Percentiles rank a stretch among this genome's conserved stretches.
Conservation (phyloP, 1,140 invertebrate genomes). For the Lineus longissimus region DNA sequence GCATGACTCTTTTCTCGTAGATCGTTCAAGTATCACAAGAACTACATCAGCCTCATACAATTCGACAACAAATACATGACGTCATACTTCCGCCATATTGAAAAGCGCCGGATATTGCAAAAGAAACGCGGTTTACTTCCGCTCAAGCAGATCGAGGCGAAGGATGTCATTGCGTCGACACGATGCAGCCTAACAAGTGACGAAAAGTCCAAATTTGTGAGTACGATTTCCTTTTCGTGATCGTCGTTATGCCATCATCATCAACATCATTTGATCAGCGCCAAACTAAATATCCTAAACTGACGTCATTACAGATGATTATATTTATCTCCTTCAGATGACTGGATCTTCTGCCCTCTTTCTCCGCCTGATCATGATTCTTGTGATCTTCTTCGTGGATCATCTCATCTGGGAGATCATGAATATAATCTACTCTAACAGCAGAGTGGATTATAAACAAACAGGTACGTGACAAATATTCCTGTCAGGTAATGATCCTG, state of each 20-base stretch:
- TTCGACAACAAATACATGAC: conserved; percentile 52
- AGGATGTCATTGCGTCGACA: conserved; percentile 21
- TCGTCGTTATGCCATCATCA: too few relatives aligned
- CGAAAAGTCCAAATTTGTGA: conserved; percentile 29
- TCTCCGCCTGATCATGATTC: conserved; percentile 23
- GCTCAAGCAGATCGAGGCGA: conserved; percentile 37
- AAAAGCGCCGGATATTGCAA: conserved; percentile 33
- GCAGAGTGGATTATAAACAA: conserved; percentile 37
- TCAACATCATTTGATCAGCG: too few relatives aligned
- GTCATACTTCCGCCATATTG: conserved; percentile 47
- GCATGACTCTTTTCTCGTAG: conserved; percentile 16
- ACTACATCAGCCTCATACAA: conserved; percentile 36
- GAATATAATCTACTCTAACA: conserved; percentile 33
- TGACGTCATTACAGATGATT: too few relatives aligned
- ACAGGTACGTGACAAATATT: conserved; percentile 21
- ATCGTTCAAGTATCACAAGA: conserved; percentile 42
- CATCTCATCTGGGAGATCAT: conserved; percentile 30
- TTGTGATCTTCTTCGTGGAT: conserved; percentile 35
- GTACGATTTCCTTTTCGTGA: too few relatives aligned
- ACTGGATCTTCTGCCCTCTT: conserved; percentile 29
- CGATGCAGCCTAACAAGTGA: conserved; percentile 23
- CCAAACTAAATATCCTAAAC: too few relatives aligned
- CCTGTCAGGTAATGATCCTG: neutral
- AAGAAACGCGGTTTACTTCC: conserved; percentile 36
- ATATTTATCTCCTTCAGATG: conserved; percentile 13